Evolutionary conservation across 2,113 vertebrate genomes (phyloP), one percentile per base, ranked within the genome.

Genomic region (Dicentrarchus labrax): DNA sequence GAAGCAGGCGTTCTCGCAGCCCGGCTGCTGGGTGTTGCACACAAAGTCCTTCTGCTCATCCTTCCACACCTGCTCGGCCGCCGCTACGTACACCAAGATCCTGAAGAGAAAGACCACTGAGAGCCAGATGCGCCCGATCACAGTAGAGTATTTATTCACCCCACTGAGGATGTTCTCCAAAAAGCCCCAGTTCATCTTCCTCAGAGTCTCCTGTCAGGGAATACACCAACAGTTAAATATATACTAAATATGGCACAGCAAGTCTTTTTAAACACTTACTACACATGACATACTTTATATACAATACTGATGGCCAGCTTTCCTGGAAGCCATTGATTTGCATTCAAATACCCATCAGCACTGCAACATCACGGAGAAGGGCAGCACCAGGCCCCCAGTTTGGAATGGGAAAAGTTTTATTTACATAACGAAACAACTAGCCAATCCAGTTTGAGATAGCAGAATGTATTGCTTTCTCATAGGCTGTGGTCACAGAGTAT

Each of bases 1-100:
- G 89, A 96, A 98, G 90, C 97, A 99, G 39, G 95, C 94, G 48
- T 97, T 98, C 92, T 96, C 95, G 69, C 97, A 99, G 21, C 97
- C 97, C 0, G 97, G 96, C 91, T 98, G 97, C 81, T 86, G 86
- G 30, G 93, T 95, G 88, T 96, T 98, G 82, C 97, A 99, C 43
- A 95, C 89, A 67, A 98, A 99, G 45, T 97, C 97, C 60, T 95
- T 96, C 47, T 94, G 92, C 82, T 98, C 97, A 0, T 96, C 91
- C 78, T 97, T 97, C 97, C 97, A 98, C 83, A 97, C 96, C 0
- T 96, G 95, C 91, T 98, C 96, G 0, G 97, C 96, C 0, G 96
- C 97, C 0, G 91, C 96, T 59, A 97, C 81, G 1, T 96, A 98
- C 83, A 98, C 93, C 89, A 99, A 85, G 73, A 98, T 94, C 48